A percentile compares a stretch with the other conserved stretches of the same genome.
Conservation (phyloP, 2,888 invertebrate species). For the Plebejus melissa region DNA sequence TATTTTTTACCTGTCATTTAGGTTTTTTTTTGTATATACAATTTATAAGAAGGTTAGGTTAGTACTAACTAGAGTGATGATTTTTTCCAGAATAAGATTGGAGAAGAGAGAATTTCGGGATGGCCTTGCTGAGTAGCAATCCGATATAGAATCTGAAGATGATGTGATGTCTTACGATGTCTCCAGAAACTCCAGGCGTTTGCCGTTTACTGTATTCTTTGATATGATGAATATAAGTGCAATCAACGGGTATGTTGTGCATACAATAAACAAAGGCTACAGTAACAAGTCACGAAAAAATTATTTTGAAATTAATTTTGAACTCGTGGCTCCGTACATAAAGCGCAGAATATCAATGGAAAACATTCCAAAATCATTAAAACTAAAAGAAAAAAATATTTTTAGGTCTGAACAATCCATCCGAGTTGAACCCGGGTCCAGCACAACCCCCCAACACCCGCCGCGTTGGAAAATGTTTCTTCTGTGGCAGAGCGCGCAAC, state of each 20-base stretch:
- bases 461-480: conserved; percentile 15
- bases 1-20: background rate
- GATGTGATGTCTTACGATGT: background rate
- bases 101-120: background rate
- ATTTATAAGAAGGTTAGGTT: conserved; percentile 2
- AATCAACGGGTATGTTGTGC: no score
- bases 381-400: conserved; percentile 5
- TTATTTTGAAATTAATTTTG: background rate
- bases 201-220: no score
- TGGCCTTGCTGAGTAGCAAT: no score
- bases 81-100: conserved; percentile 4
- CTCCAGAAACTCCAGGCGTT: no score
- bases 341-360: background rate
- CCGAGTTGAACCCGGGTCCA: conserved; percentile 1
- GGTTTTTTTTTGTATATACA: conserved; percentile 1
- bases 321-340: background rate
- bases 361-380: conserved; percentile 15
- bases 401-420: conserved; percentile 10
- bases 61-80: conserved; percentile 4
- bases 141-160: no score
- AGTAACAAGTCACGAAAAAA: background rate
- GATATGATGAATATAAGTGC: no score
- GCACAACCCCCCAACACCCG: conserved; percentile 8
- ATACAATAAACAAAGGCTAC: background rate
- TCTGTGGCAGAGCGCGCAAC: conserved; percentile 25